A percentile compares a stretch with the other conserved stretches of the same genome.
phyloP scores from a whole-genome alignment of 2,113 vertebrate genomes.

The Panthera tigris region DNA sequence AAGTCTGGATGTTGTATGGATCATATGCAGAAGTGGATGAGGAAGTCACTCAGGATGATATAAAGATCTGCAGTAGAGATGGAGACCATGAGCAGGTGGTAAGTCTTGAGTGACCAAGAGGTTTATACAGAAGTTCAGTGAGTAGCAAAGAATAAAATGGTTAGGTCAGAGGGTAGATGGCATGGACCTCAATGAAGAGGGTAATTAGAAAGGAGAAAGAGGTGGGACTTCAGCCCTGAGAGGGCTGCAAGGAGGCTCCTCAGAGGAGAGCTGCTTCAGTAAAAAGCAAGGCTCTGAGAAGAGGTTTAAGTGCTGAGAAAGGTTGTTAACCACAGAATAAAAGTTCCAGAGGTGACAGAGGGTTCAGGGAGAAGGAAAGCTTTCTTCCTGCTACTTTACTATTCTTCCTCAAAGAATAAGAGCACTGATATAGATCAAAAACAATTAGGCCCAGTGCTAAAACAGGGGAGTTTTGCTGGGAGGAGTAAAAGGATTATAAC shows the following conservation, averaged over 20 bases:
- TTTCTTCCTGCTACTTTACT: not conserved
- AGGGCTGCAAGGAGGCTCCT: not conserved
- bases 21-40: not conserved
- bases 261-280: not conserved
- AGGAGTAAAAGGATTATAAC: not conserved
- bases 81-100: not conserved
- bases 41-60: not conserved
- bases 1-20: not conserved
- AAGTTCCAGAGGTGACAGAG: not conserved
- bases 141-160: not conserved
- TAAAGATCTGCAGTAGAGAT: not conserved
- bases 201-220: not conserved
- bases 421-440: not conserved
- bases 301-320: not conserved
- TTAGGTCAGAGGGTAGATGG: not conserved
- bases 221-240: not conserved
- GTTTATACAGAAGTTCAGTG: not conserved
- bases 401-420: not conserved
- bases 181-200: not conserved
- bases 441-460: not conserved
- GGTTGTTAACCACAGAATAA: not conserved
- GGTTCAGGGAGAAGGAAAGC: not conserved
- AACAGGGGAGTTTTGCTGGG: not conserved
- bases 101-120: not conserved
- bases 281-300: not conserved